These are phyloP conservation scores for Himantopus leucocephalus DNA, from an alignment of 2,113 vertebrate genomes.

Conservation along the genomic window DNA sequence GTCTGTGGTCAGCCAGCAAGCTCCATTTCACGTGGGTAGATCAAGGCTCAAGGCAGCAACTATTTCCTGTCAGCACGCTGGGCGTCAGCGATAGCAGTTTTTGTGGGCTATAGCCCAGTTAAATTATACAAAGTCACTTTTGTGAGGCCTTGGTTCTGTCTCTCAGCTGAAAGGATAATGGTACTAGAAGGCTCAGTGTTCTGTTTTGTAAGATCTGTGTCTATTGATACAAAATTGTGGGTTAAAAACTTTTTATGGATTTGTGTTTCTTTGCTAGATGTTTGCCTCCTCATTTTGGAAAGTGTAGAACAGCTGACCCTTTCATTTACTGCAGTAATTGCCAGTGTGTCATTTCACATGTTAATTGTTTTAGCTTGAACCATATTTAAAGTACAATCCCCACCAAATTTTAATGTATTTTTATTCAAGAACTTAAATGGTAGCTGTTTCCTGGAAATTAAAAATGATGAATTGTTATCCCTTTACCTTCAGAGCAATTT, in stretches of 20 bases:
- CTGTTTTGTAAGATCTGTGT: neutral
- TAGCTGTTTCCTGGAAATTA: neutral
- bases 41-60: slow-evolving; percentile 64
- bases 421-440: neutral
- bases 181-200: neutral
- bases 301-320: neutral
- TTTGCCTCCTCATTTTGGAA: neutral
- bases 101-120: slow-evolving; percentile 34
- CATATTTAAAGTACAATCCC: neutral
- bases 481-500: neutral
- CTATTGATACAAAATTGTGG: neutral
- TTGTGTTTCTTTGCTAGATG: neutral
- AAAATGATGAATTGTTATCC: neutral
- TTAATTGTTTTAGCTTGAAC: neutral
- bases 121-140: slow-evolving; percentile 60
- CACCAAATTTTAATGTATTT: neutral
- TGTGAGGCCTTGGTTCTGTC: slow-evolving; percentile 30
- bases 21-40: slow-evolving; percentile 67
- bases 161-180: neutral
- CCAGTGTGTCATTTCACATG: neutral
- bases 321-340: neutral
- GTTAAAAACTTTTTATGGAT: neutral
- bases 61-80: slow-evolving; percentile 67
- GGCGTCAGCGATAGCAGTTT: slow-evolving; percentile 15
- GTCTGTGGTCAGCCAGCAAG: slow-evolving; percentile 63